Base-by-base conservation (phyloP, 1,140 invertebrate genomes). In the Venturia canescens region DNA sequence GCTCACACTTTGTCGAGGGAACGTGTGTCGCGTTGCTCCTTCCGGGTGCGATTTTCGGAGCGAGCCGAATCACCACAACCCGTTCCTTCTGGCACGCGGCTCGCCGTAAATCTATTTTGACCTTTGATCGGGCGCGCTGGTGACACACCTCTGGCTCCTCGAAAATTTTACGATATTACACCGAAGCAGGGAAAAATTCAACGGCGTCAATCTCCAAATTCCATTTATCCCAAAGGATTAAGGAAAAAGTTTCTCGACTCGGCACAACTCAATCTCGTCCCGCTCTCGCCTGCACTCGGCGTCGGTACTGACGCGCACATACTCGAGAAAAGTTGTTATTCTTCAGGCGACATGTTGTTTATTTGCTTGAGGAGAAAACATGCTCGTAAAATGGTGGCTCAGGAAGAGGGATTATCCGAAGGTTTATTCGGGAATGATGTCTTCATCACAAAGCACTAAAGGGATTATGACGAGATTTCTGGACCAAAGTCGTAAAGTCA, bases 391-490 rank as follows among this genome's bases (percentile, higher is more conserved):
- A 67, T 21, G 26, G 48, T 27, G 18, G 75, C 57, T 34, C 66
- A 77, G n/a, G 60, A 26, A 53, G 53, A 66, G 63, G 63, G 48
- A 80, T 80, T 70, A 71, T 77, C 74, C 74, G 13, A 26, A 80
- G 44, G 66, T 82, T 34, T 80, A 77, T 79, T 31, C 26, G 31
- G 67, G 66, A 78, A 77, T 83, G 70, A 83, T 83, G 82, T 83
- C 82, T 83, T 83, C 74, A 83, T 83, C 67, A 48, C 71, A 72
- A 48, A 70, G 72, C 67, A 70, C 57, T 79, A 79, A 82, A 79
- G 67, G 81, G 81, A 79, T 82, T 79, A 82, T 82, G 77, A 82
- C 60, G 71, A 34, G 60, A 44, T 44, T 78, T 75, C 50, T 79
- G 78, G 80, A 79, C 70, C 76, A 75, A 81, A 38, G 53, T 80